Percentiles rank a stretch among this genome's conserved stretches.
Evolutionary conservation across 2,113 vertebrate species (phyloP).

Genomic region (Eulemur rufifrons): DNA sequence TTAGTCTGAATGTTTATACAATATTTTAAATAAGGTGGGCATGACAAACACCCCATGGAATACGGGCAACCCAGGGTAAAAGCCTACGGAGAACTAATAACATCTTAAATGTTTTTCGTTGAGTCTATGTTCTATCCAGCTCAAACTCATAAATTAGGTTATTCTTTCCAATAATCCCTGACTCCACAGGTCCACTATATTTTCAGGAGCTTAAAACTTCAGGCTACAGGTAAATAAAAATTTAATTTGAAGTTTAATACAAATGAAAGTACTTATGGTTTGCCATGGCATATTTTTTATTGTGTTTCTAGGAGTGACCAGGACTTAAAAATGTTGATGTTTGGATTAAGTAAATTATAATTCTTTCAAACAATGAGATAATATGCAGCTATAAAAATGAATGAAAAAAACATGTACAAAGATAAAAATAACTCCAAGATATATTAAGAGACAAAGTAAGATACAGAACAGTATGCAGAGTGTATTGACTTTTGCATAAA

Average conservation of each 20-base stretch:
- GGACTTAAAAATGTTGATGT: not conserved
- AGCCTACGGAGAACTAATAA: not conserved
- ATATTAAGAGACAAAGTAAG: not conserved
- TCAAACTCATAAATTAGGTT: slow-evolving; percentile 18
- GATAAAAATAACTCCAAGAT: not conserved
- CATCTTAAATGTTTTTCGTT: not conserved
- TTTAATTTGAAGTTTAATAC: slow-evolving; percentile 19
- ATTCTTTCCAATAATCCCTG: slow-evolving; percentile 11
- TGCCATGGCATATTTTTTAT: slow-evolving; percentile 2
- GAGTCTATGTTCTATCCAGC: not conserved
- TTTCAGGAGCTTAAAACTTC: slow-evolving; percentile 14
- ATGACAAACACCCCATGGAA: slow-evolving; percentile 9
- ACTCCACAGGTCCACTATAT: not conserved
- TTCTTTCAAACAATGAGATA: slow-evolving; percentile 17
- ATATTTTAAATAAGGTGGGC: slow-evolving; percentile 30
- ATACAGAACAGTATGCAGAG: not conserved
- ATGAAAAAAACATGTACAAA: not conserved
- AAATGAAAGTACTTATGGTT: slow-evolving; percentile 1
- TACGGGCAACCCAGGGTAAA: slow-evolving; percentile 14
- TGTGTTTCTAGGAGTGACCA: not conserved
- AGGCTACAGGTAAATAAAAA: not conserved
- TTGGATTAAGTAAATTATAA: slow-evolving; percentile 16
- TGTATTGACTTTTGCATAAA: not conserved
- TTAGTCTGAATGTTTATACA: slow-evolving; percentile 55
- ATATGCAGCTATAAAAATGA: not conserved